These are phyloP conservation scores for Ischnura elegans DNA, from an alignment of 2,888 invertebrate genomes.

Conservation along the genomic window DNA sequence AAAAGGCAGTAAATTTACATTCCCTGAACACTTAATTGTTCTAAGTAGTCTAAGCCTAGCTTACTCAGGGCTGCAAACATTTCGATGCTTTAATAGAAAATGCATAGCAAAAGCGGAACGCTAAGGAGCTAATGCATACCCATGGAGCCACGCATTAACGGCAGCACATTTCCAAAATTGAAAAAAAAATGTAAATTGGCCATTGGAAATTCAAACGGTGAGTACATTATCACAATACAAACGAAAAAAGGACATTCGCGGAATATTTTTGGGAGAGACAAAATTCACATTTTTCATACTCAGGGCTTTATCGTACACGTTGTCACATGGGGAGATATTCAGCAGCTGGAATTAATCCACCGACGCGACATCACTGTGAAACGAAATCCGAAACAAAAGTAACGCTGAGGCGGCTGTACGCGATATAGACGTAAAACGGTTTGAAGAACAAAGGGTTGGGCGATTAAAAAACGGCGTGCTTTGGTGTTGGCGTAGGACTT, in stretches of 20 bases:
- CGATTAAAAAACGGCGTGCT: neutral
- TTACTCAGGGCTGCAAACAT: too few species aligned
- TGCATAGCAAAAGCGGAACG: too few species aligned
- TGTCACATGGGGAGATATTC: neutral
- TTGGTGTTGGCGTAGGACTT: neutral
- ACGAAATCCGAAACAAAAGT: neutral
- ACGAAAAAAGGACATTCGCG: neutral
- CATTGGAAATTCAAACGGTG: neutral
- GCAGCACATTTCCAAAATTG: neutral
- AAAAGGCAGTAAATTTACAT: too few species aligned
- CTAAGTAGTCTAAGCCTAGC: too few species aligned
- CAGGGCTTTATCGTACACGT: constrained; percentile 17
- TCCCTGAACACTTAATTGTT: too few species aligned
- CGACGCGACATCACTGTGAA: neutral
- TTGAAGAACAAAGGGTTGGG: neutral
- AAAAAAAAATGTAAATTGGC: neutral
- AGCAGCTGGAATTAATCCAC: constrained; percentile 1
- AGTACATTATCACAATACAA: neutral
- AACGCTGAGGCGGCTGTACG: neutral
- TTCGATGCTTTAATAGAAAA: neutral
- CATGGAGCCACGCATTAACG: neutral
- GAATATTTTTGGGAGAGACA: neutral
- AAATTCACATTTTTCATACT: neutral
- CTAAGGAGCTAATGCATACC: neutral
- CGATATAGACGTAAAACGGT: neutral